phyloP scores from a whole-genome alignment of 2,797 vertebrate species.

The Acrossocheilus fasciatus region DNA sequence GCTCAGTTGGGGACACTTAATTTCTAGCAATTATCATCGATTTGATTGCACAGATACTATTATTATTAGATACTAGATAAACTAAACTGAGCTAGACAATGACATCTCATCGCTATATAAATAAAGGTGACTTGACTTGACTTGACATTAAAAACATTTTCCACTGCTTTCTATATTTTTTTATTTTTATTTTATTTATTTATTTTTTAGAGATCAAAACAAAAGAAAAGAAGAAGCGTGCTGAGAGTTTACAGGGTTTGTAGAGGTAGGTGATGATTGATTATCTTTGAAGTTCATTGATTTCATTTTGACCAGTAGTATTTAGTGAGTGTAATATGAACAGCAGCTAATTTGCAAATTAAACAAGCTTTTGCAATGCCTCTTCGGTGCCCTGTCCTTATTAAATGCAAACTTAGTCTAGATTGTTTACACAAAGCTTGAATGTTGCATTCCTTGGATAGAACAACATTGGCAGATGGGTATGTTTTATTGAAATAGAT shows the following conservation, averaged over 20 bases:
- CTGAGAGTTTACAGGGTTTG: background rate
- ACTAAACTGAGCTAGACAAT: no score
- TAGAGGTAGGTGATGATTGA: background rate
- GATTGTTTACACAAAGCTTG: background rate
- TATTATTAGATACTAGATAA: no score
- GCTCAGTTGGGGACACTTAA: no score
- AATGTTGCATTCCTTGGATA: background rate
- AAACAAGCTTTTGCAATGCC: background rate
- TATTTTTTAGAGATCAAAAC: background rate
- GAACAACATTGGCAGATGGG: background rate
- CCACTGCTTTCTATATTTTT: background rate
- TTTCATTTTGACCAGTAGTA: background rate
- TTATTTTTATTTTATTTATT: background rate
- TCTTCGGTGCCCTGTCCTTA: background rate
- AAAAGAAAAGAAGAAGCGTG: background rate
- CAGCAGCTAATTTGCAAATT: background rate
- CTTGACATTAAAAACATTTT: no score
- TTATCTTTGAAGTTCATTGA: conserved; percentile 4
- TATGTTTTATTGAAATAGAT: background rate
- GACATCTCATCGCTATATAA: no score
- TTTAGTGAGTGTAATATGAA: no score
- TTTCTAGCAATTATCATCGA: no score
- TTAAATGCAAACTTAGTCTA: background rate
- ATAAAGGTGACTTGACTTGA: no score
- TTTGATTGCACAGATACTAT: no score